Base-by-base conservation (phyloP, 2,797 vertebrate species). In the Sebastes matsubarae region DNA sequence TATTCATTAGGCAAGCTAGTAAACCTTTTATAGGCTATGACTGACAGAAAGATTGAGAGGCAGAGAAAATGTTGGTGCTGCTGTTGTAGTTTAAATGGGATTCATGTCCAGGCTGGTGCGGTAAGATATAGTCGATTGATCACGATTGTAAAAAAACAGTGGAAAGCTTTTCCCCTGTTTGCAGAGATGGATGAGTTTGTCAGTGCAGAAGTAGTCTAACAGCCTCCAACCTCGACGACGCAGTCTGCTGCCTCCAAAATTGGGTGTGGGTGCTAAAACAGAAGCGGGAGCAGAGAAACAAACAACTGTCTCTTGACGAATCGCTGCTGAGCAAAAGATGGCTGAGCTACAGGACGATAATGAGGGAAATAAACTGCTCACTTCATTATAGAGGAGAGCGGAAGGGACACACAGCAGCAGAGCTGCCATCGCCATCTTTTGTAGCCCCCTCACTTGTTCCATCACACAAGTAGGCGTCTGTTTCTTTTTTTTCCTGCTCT, bases 391-490 rank as follows among this genome's bases (percentile, higher is more conserved):
- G 20, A 59, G 34, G 57, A 55, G 68, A n/a, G 27, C 7, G 4
- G 66, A 75, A 77, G 61, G 78, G 50, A 61, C 65, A 38, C 68
- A 66, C n/a, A 6, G 29, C 10, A 13, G 72, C 12, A 34, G 25
- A 80, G 73, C 34, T 61, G 75, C 72, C 70, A 68, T 79, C 50
- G 72, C 70, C 75, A 68, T 79, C 50, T 71, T 68, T 27, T 34
- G 42, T 6, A 54, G 75, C 89, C 86, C 82, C 77, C 87, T 63
- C 79, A 27, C 68, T 86, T 70, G 6, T 75, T 84, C 72, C 57
- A 68, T 61, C 50, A 54, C 66, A 29, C 13, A 5, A 42, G 58
- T 25, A 14, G 20, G 59, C 13, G 30, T 71, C 18, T 8, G 12
- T 38, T 58, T 69, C 13, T 22, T 18, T n/a, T 11, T 11, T 18